phyloP scores from a whole-genome alignment of 2,888 invertebrate species.

The Crepidodera aurea region DNA sequence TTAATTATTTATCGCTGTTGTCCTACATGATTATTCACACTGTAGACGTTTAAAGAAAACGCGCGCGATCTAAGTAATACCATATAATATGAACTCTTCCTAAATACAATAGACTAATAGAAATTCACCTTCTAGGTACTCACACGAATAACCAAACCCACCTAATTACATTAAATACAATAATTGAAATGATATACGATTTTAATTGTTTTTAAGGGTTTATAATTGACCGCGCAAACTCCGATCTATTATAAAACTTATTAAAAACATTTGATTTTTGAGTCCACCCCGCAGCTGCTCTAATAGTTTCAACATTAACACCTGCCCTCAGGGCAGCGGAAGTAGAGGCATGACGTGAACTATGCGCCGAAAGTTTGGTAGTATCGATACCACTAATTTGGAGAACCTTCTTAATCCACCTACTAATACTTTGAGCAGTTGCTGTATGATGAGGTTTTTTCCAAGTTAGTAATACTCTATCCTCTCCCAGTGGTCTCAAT shows the following conservation, averaged over 20 bases:
- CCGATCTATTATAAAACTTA: neutral
- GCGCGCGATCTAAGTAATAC: neutral
- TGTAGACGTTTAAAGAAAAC: neutral
- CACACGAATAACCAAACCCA: neutral
- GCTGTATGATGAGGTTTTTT: neutral
- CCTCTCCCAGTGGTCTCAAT: conserved; percentile 1
- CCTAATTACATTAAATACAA: neutral
- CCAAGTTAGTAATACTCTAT: neutral
- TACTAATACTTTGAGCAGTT: conserved; percentile 13
- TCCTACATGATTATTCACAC: neutral
- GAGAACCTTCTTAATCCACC: conserved; percentile 24
- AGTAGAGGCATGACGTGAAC: conserved; percentile 19
- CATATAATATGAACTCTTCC: neutral
- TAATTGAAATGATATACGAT: neutral
- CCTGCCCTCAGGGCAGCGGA: conserved; percentile 1
- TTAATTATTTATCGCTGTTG: neutral
- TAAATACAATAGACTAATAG: neutral
- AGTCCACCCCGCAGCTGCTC: neutral
- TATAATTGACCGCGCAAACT: neutral
- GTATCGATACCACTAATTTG: conserved; percentile 20
- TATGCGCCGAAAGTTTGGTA: conserved; percentile 21
- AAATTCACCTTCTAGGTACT: neutral
- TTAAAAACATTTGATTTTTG: neutral
- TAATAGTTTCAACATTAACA: neutral
- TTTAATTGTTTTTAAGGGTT: neutral